phyloP scores from a whole-genome alignment of 2,113 vertebrate species.

The Bolborhynchus lineola region DNA sequence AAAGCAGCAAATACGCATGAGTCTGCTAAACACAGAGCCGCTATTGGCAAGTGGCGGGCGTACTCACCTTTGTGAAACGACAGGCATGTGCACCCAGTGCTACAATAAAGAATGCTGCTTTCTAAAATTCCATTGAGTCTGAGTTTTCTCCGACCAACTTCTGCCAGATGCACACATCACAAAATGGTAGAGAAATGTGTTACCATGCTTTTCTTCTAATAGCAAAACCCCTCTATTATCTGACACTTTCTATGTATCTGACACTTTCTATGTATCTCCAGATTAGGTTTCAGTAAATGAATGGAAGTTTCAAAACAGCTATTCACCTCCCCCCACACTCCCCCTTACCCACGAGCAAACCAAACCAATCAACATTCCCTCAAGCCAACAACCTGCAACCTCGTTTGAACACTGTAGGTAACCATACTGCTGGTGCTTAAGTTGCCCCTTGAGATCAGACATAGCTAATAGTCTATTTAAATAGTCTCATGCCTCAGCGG shows the following conservation, averaged over 20 bases:
- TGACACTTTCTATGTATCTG: no score
- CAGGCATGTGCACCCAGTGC: no score
- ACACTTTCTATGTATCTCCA: neutral
- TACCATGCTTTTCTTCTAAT: neutral
- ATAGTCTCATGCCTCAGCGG: neutral
- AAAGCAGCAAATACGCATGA: no score
- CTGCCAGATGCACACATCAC: neutral
- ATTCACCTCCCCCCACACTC: neutral
- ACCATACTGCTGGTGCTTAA: neutral
- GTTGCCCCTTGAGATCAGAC: neutral
- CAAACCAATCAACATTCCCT: neutral
- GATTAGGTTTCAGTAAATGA: conserved; percentile 12
- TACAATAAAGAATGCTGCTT: no score
- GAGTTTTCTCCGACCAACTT: no score
- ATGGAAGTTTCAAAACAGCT: neutral
- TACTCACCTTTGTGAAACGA: no score
- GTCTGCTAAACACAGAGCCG: no score
- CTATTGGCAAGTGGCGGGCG: no score
- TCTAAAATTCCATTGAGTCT: no score
- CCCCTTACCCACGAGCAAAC: neutral
- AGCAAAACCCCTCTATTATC: neutral
- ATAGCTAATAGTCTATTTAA: neutral
- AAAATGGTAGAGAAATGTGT: neutral
- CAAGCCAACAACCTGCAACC: neutral
- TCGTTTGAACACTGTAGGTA: neutral